phyloP scores from a whole-genome alignment of 2,113 vertebrate species.

The Eupsittula cactorum region DNA sequence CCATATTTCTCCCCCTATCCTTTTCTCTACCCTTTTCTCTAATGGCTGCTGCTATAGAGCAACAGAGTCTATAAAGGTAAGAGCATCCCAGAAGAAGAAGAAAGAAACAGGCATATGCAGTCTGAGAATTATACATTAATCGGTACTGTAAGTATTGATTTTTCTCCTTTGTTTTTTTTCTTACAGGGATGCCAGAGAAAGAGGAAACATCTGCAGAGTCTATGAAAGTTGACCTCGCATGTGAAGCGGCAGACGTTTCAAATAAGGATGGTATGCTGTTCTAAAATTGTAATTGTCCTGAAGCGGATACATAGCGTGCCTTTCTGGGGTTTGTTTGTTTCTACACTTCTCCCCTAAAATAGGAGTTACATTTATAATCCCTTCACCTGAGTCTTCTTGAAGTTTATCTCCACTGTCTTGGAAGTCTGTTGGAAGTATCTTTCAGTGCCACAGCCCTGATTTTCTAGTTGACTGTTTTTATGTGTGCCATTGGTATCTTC shows the following conservation, averaged over 20 bases:
- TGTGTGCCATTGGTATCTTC: background rate
- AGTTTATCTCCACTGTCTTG: background rate
- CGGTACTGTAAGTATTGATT: background rate
- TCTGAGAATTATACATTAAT: slow-evolving; percentile 30
- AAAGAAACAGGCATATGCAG: background rate
- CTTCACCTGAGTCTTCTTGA: background rate
- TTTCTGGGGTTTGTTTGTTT: background rate
- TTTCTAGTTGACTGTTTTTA: background rate
- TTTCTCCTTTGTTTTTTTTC: slow-evolving; percentile 27
- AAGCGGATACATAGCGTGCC: background rate
- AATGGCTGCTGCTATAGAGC: background rate
- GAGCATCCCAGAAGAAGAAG: background rate
- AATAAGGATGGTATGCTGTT: slow-evolving; percentile 70
- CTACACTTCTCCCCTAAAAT: background rate
- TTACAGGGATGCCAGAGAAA: slow-evolving; percentile 34
- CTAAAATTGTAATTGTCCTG: background rate
- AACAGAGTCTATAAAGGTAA: background rate
- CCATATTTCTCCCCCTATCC: background rate
- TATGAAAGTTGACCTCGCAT: slow-evolving; percentile 38
- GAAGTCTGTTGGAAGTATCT: background rate
- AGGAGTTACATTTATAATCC: background rate
- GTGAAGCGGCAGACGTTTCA: slow-evolving; percentile 39
- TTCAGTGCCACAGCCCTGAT: background rate
- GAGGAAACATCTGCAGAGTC: slow-evolving; percentile 20
- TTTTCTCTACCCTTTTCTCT: background rate